phyloP scores from a whole-genome alignment of 2,797 vertebrate species.

The Muraenolepis orangiensis region DNA sequence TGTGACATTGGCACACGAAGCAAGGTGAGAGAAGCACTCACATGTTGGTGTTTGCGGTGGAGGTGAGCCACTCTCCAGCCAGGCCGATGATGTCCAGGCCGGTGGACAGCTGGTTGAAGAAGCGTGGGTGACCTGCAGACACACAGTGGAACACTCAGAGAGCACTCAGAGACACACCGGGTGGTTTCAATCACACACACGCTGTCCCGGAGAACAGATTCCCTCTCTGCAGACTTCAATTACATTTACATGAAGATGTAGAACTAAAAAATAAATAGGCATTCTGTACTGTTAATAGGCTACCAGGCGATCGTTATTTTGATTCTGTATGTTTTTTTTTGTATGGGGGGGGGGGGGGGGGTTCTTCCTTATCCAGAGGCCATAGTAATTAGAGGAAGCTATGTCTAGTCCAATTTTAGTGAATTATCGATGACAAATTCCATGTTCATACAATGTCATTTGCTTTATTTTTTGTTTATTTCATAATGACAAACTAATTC shows the following conservation, averaged over 20 bases:
- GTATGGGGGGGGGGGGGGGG: too few relatives aligned
- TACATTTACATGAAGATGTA: not conserved
- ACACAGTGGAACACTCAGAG: not conserved
- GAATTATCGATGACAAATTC: not conserved
- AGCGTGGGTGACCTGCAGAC: slow-evolving; percentile 89
- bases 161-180: not conserved
- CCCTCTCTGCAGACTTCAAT: not conserved
- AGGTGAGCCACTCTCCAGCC: slow-evolving; percentile 98
- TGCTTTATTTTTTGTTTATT: not conserved
- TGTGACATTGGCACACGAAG: not conserved
- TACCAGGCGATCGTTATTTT: not conserved
- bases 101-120: slow-evolving; percentile 97
- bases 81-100: slow-evolving; percentile 95
- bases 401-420: not conserved
- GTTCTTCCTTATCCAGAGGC: not conserved
- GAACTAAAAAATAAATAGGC: not conserved
- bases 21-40: slow-evolving; percentile 64
- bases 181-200: not conserved
- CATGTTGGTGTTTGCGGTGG: slow-evolving; percentile 98
- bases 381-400: not conserved
- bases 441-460: not conserved
- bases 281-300: not conserved
- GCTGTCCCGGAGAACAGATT: not conserved
- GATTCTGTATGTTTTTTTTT: not conserved
- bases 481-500: not conserved